Evolutionary conservation across 64 coral and sea anemone species (phyloP), one percentile per base, ranked within the genome.

Genomic region (Actinia equina): DNA sequence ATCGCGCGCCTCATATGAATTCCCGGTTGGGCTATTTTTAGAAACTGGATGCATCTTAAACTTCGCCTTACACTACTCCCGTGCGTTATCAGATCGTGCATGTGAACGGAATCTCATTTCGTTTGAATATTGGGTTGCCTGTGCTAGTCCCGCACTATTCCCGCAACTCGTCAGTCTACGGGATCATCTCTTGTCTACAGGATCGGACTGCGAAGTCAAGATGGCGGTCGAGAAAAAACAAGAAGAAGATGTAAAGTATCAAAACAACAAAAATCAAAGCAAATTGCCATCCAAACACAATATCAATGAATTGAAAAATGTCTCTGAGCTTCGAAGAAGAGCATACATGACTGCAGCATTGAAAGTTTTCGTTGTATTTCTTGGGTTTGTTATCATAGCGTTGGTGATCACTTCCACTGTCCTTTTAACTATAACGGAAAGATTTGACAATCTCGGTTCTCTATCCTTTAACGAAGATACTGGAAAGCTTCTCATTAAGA

Each of bases 321-420:
- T 74, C 23, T 30, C 69, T 27, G 69, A 74, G 15, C 10, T 74
- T 2, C n/a, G 42, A 26, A 74, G 25, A 13, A 74, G 41, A 14
- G 69, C 69, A 37, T 74, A 41, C 25, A 74, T 13, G 69, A 41
- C 12, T 41, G 69, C 13, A 27, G 7, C 26, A 30, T 30, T 88
- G 70, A 92, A 84, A 84, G 61, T 14, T 83, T 92, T 92, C 53
- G 80, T 92, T 45, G 37, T 60, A 49, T 52, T 92, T n/a, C 77
- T 92, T 37, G 91, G 91, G 17, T 58, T 69, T 54, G 5, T 79
- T 15, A 92, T 92, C 37, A 59, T 92, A 43, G 62, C 91, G 4
- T 77, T 83, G 4, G 86, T 92, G 5, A 42, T 92, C 2, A 78
- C 91, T 22, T 79, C 84, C 18, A 77, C 45, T 23, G 23, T 92